phyloP scores from a whole-genome alignment of 2,888 invertebrate genomes.

The Salpingus planirostris region DNA sequence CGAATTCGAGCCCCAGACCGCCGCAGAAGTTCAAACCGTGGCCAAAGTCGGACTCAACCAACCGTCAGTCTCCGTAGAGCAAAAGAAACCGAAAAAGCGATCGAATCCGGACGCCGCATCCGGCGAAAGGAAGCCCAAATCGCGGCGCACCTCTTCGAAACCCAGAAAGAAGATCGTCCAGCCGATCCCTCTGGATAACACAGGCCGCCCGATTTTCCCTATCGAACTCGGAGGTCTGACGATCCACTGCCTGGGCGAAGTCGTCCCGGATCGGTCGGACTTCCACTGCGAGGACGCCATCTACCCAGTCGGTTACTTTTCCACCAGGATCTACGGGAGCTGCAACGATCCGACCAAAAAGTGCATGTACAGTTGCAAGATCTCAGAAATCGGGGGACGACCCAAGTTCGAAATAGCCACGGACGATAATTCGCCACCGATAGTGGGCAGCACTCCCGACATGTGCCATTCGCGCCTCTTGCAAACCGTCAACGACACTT shows the following conservation, averaged over 20 bases:
- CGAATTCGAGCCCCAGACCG: slow-evolving; percentile 50
- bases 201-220: slow-evolving; percentile 64
- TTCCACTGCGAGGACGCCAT: slow-evolving; percentile 66
- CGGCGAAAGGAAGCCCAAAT: slow-evolving; percentile 23
- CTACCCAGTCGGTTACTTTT: slow-evolving; percentile 69
- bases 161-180: slow-evolving; percentile 45
- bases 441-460: slow-evolving; percentile 59
- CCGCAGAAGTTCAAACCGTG: slow-evolving; percentile 35
- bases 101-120: slow-evolving; percentile 6
- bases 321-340: slow-evolving; percentile 66
- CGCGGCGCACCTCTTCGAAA: slow-evolving; percentile 26
- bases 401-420: slow-evolving; percentile 74
- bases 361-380: slow-evolving; percentile 72
- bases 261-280: slow-evolving; percentile 54
- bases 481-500: slow-evolving; percentile 50
- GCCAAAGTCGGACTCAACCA: slow-evolving; percentile 29
- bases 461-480: slow-evolving; percentile 63
- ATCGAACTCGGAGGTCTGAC: slow-evolving; percentile 61
- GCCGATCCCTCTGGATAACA: slow-evolving; percentile 55
- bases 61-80: slow-evolving; percentile 15
- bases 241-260: slow-evolving; percentile 68
- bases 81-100: slow-evolving; percentile 28
- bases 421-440: slow-evolving; percentile 59
- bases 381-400: slow-evolving; percentile 59
- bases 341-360: slow-evolving; percentile 58